Evolutionary conservation across 2,113 vertebrate species (phyloP), one percentile per base, ranked within the genome.

Genomic region (Tympanuchus pallidicinctus): DNA sequence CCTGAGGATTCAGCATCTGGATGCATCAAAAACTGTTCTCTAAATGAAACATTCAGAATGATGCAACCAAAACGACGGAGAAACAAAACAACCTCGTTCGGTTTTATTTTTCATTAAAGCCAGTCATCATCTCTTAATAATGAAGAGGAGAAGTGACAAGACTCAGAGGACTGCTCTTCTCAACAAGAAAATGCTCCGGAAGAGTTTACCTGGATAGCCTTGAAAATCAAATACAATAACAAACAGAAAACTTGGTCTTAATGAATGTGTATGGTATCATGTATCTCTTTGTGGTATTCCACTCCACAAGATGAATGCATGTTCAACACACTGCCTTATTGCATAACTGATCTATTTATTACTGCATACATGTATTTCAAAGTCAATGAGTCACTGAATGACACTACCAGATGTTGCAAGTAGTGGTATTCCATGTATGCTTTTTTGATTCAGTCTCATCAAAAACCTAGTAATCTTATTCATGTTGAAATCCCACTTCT

Each of bases 291-390:
- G 98, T 97, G 97, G 98, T 97, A 86, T 98, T 97, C 96, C 96
- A 90, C 96, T 97, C 97, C 97, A 98, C 97, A 98, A 98, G 98
- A 98, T 50, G 97, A 98, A 98, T 98, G 98, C 98, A 98, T 98
- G 98, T 98, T 97, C 98, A 98, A 95, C 98, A 98, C 98, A 98
- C 98, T 98, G 98, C 99, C 99, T 99, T 99, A 99, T 97, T 98
- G 98, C 96, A 85, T 98, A 98, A 98, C 98, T 98, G 97, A 98
- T 98, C 98, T 99, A 99, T 99, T 99, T 99, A 99, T 99, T 98
- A 96, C 95, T 82, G 59, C 97, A 97, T 98, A 98, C 97, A 95
- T 96, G 85, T 97, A 97, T 97, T 95, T 97, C 95, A 85, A 96
- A 96, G 86, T 97, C 90, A 85, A 19, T 90, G 92, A 97, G 96